Evolutionary conservation across 1,140 invertebrate species (phyloP).

Genomic region (Piezodorus guildinii): DNA sequence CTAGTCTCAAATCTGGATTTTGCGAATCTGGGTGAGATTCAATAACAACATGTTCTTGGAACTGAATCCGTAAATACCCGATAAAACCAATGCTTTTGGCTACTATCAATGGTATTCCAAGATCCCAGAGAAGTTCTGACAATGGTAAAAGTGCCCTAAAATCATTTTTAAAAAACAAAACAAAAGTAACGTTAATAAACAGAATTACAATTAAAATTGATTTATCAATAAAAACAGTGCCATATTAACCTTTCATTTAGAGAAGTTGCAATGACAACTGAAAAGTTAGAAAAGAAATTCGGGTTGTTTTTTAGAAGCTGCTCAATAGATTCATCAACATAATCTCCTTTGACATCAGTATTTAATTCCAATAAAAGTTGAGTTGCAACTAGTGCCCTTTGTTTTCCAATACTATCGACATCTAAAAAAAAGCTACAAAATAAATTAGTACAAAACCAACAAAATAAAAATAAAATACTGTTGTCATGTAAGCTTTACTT

Average conservation of each 20-base stretch:
- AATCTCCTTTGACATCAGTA: slow-evolving; percentile 83
- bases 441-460: background rate
- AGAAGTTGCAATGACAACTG: slow-evolving; percentile 75
- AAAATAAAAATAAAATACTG: slow-evolving; percentile 10
- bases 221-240: background rate
- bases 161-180: slow-evolving; percentile 26
- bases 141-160: slow-evolving; percentile 55
- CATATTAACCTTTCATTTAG: slow-evolving; percentile 63
- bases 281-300: slow-evolving; percentile 79
- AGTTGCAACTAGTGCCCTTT: slow-evolving; percentile 70
- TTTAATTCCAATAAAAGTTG: slow-evolving; percentile 82
- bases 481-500: slow-evolving; percentile 47
- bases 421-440: slow-evolving; percentile 75
- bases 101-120: slow-evolving; percentile 74
- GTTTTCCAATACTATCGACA: slow-evolving; percentile 60
- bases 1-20: slow-evolving; percentile 75
- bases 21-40: slow-evolving; percentile 91
- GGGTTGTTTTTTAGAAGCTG: slow-evolving; percentile 74
- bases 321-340: slow-evolving; percentile 78
- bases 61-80: slow-evolving; percentile 79
- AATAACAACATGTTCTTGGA: slow-evolving; percentile 81
- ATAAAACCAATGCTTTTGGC: slow-evolving; percentile 86
- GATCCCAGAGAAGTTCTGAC: slow-evolving; percentile 71
- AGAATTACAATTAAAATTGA: background rate
- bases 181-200: no score